Conservation (phyloP, 1,140 invertebrate genomes). For the Pectinophora gossypiella region DNA sequence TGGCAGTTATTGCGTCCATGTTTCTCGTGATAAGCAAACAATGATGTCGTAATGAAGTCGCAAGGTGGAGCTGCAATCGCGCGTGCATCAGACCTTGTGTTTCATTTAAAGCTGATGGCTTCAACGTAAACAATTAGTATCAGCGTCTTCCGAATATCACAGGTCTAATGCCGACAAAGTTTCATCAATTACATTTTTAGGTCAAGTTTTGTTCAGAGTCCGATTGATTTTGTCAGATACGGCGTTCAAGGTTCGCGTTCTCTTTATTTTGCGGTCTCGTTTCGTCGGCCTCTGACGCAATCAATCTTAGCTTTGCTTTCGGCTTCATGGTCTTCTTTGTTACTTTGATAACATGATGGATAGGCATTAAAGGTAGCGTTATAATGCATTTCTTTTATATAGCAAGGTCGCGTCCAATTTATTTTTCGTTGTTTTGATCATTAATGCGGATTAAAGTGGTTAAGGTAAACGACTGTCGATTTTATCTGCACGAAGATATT, state of each 20-base stretch:
- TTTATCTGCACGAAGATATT: background rate
- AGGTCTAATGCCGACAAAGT: conserved; percentile 22
- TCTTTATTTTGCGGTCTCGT: conserved; percentile 73
- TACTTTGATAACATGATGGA: conserved; percentile 63
- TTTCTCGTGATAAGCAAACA: background rate
- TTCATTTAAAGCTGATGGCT: too few relatives aligned
- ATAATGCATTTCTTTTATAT: conserved; percentile 37
- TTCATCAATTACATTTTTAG: conserved; percentile 68
- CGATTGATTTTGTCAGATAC: conserved; percentile 75
- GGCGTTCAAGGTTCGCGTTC: conserved; percentile 69
- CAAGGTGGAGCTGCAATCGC: background rate
- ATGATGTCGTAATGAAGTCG: background rate
- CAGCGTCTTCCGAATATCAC: background rate
- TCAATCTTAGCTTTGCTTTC: conserved; percentile 64
- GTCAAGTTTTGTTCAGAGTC: conserved; percentile 68
- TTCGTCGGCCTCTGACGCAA: conserved; percentile 68
- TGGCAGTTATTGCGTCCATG: background rate
- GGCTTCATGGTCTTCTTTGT: conserved; percentile 61
- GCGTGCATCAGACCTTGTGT: background rate
- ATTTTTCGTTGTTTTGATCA: background rate
- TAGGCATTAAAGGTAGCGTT: conserved; percentile 50
- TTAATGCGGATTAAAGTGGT: background rate
- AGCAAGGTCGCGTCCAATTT: conserved; percentile 11
- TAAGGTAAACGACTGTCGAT: background rate
- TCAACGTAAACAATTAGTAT: too few relatives aligned